phyloP scores from a whole-genome alignment of 1,140 invertebrate genomes.

The Hyposmocoma kahamanoa region DNA sequence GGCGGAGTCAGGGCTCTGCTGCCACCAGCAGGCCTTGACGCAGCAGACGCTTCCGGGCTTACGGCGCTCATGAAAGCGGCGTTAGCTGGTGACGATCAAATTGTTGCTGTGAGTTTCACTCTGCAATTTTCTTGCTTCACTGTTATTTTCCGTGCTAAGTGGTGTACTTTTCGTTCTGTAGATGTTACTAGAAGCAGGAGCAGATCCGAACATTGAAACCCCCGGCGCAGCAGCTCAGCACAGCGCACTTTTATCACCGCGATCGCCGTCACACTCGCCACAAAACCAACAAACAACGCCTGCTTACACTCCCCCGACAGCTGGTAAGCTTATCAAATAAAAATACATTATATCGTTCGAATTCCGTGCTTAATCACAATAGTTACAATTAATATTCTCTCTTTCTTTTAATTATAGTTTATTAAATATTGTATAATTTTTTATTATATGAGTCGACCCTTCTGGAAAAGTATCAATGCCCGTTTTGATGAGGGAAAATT shows the following conservation, averaged over 20 bases:
- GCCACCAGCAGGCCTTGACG: conserved; percentile 82
- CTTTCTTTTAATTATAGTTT: too few species aligned
- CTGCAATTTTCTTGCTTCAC: background rate
- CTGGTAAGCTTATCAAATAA: conserved; percentile 28
- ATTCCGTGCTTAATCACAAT: too few species aligned
- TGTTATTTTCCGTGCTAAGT: too few species aligned
- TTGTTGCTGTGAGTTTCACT: conserved; percentile 74
- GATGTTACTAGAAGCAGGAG: conserved; percentile 85
- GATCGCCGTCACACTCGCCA: conserved; percentile 67
- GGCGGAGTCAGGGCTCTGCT: conserved; percentile 85
- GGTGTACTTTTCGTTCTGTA: conserved; percentile 24
- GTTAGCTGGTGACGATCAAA: conserved; percentile 85
- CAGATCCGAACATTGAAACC: conserved; percentile 84
- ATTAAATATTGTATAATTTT: too few species aligned
- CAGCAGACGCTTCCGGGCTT: conserved; percentile 85
- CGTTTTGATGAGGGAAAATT: too few species aligned
- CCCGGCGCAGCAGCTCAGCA: conserved; percentile 69
- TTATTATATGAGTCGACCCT: too few species aligned
- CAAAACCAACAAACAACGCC: conserved; percentile 84
- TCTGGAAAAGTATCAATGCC: too few species aligned
- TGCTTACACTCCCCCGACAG: conserved; percentile 48
- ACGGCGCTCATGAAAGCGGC: conserved; percentile 89
- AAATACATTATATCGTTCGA: too few species aligned
- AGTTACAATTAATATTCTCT: too few species aligned
- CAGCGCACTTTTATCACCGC: conserved; percentile 49